phyloP scores from a whole-genome alignment of 1,140 invertebrate genomes.

The Formica selysi region DNA sequence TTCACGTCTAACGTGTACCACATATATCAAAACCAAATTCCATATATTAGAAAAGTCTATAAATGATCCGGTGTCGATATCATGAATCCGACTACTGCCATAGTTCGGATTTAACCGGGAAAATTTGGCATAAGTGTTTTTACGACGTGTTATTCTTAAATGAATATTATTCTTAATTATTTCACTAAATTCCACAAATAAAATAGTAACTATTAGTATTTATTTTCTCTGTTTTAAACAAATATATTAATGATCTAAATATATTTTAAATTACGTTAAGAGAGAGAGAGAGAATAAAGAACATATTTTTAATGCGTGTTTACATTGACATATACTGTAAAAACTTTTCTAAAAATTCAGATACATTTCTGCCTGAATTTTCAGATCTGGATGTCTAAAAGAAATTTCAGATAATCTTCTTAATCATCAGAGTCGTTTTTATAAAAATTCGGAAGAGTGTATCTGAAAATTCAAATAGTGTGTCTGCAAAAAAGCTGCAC shows the following conservation, averaged over 20 bases:
- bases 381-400: too few relatives aligned
- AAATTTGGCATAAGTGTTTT: conserved; percentile 36
- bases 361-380: too few relatives aligned
- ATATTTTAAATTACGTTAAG: background rate
- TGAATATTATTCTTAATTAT: conserved; percentile 2
- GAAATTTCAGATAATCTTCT: too few relatives aligned
- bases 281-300: background rate
- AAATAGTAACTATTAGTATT: too few relatives aligned
- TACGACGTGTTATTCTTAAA: conserved; percentile 13
- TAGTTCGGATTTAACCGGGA: conserved; percentile 4
- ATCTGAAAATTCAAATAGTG: too few relatives aligned
- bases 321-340: background rate
- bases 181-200: background rate
- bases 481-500: too few relatives aligned
- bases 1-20: background rate
- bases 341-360: background rate
- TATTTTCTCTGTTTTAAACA: background rate
- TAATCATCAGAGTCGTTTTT: too few relatives aligned
- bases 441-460: too few relatives aligned
- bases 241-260: background rate
- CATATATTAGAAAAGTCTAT: conserved; percentile 25
- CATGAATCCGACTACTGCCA: background rate
- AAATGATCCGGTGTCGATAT: conserved; percentile 40
- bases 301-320: background rate
- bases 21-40: background rate